Evolutionary conservation across 1,140 invertebrate genomes (phyloP).

Genomic region (Colletes latitarsis): DNA sequence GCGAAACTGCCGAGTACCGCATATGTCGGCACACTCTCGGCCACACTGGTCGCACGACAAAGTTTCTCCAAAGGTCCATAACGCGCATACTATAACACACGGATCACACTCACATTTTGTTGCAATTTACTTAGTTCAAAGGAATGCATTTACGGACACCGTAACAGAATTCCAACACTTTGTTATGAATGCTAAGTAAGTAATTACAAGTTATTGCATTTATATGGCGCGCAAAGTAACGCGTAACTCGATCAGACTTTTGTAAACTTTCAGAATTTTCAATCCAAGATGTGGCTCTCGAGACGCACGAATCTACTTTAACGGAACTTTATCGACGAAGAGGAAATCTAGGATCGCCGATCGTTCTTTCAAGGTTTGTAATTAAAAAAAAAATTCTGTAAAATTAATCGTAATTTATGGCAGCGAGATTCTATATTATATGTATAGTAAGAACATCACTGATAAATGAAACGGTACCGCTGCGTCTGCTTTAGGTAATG

Average conservation of each 20-base stretch:
- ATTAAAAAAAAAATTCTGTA: background rate
- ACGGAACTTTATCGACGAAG: background rate
- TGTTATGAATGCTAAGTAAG: slow-evolving; percentile 69
- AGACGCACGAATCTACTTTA: background rate
- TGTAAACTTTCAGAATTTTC: slow-evolving; percentile 24
- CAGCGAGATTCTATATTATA: background rate
- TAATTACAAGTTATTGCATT: slow-evolving; percentile 68
- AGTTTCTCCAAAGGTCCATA: slow-evolving; percentile 72
- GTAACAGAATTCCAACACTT: slow-evolving; percentile 3
- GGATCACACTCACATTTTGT: background rate
- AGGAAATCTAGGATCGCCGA: background rate
- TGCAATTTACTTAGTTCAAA: background rate
- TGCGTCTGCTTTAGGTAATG: background rate
- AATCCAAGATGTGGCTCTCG: background rate
- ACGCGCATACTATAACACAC: slow-evolving; percentile 60
- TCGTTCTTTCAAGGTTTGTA: background rate
- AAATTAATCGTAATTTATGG: background rate
- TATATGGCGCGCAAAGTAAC: slow-evolving; percentile 25
- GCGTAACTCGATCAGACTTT: slow-evolving; percentile 54
- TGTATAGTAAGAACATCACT: slow-evolving; percentile 10
- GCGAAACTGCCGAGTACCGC: slow-evolving; percentile 83
- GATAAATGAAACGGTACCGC: slow-evolving; percentile 11
- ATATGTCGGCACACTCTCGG: slow-evolving; percentile 82
- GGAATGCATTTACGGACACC: slow-evolving; percentile 68
- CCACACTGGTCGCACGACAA: slow-evolving; percentile 83